phyloP scores from a whole-genome alignment of 2,888 invertebrate genomes.

The Caenorhabditis sp. region DNA sequence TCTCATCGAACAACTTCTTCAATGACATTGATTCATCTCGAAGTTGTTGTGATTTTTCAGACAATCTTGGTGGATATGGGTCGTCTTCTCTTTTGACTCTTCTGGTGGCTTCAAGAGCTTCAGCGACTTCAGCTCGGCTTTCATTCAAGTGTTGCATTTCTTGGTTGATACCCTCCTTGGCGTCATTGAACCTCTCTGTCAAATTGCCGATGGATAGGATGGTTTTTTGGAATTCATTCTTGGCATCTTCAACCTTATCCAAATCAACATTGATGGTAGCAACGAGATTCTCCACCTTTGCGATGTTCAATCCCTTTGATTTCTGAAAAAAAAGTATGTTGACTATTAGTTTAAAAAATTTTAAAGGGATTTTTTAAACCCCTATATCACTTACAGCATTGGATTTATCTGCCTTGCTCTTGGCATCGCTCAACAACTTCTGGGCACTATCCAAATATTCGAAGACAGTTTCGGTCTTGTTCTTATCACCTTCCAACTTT shows the following conservation, averaged over 20 bases:
- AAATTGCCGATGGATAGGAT: conserved; percentile 35
- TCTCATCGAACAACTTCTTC: conserved; percentile 22
- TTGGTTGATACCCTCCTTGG: conserved; percentile 31
- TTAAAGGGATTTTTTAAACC: background rate
- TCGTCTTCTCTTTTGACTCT: conserved; percentile 37
- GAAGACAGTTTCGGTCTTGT: conserved; percentile 29
- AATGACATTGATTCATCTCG: conserved; percentile 21
- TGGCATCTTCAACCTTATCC: conserved; percentile 26
- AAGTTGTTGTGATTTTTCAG: conserved; percentile 34
- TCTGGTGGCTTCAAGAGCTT: conserved; percentile 28
- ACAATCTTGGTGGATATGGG: conserved; percentile 22
- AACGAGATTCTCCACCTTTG: conserved; percentile 39
- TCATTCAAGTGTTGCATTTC: conserved; percentile 36
- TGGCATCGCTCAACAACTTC: conserved; percentile 44
- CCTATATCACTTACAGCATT: conserved; percentile 17
- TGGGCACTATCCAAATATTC: conserved; percentile 44
- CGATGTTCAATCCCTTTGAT: conserved; percentile 30
- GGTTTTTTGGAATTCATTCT: conserved; percentile 34
- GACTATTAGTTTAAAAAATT: too few species aligned
- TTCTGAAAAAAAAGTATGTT: conserved; percentile 32
- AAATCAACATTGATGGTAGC: conserved; percentile 43
- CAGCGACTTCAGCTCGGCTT: conserved; percentile 36
- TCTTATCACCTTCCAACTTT: conserved; percentile 29
- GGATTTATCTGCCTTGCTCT: conserved; percentile 39
- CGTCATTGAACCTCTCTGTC: conserved; percentile 42